phyloP scores from a whole-genome alignment of 1,140 invertebrate genomes.

The Heliconius melpomene region DNA sequence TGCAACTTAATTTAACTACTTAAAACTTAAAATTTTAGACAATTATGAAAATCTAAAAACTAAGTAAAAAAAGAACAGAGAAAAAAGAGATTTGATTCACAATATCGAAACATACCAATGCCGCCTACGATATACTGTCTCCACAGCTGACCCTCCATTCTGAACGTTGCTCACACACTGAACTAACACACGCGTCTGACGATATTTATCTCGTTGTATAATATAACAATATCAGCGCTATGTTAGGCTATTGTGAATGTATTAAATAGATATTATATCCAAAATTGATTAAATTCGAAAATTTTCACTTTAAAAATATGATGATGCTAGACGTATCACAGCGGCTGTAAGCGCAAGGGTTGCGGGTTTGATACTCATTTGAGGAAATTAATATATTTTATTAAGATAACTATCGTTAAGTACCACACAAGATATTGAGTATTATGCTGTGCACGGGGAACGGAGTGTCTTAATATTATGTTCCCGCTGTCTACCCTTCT shows the following conservation, averaged over 20 bases:
- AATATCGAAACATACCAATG: slow-evolving; percentile 27
- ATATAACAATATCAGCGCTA: background rate
- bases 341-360: too few relatives aligned
- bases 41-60: background rate
- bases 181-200: background rate
- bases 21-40: too few relatives aligned
- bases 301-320: background rate
- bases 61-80: background rate
- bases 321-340: too few relatives aligned
- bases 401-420: too few relatives aligned
- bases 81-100: slow-evolving; percentile 6
- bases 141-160: slow-evolving; percentile 30
- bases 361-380: too few relatives aligned
- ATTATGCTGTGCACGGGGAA: too few relatives aligned
- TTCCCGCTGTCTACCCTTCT: too few relatives aligned
- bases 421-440: too few relatives aligned
- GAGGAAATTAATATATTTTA: too few relatives aligned
- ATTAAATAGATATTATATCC: background rate
- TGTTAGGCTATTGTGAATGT: background rate
- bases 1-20: too few relatives aligned
- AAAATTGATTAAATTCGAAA: background rate
- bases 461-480: too few relatives aligned
- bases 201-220: background rate
- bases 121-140: slow-evolving; percentile 28
- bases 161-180: slow-evolving; percentile 24